A percentile compares a stretch with the other conserved stretches of the same genome.
phyloP scores from a whole-genome alignment of 2,113 vertebrate species.

The Channa maculata region DNA sequence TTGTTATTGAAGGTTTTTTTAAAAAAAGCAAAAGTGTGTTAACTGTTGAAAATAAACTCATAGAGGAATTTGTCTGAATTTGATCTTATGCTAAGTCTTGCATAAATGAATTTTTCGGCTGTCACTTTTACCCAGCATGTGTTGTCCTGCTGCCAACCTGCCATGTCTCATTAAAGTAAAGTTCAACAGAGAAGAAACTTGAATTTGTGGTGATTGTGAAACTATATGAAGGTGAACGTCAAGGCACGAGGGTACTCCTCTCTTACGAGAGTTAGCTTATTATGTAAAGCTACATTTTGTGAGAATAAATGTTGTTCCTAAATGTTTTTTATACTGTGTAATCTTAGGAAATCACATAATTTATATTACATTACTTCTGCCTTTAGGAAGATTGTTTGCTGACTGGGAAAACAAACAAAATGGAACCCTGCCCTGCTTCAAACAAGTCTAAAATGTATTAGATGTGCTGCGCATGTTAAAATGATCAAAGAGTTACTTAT shows the following conservation, averaged over 20 bases:
- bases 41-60: neutral
- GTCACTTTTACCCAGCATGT: neutral
- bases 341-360: slow-evolving; percentile 11
- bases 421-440: slow-evolving; percentile 22
- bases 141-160: neutral
- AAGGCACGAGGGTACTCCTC: too few relatives aligned
- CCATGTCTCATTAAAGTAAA: neutral
- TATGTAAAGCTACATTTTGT: slow-evolving; percentile 9
- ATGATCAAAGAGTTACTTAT: slow-evolving; percentile 21
- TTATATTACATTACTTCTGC: neutral
- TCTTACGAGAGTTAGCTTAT: neutral
- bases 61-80: neutral
- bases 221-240: neutral
- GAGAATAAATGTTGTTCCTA: neutral
- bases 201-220: neutral
- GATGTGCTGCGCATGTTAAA: slow-evolving; percentile 28
- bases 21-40: neutral
- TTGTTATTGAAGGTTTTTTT: neutral
- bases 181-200: neutral
- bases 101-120: neutral
- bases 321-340: neutral
- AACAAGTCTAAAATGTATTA: slow-evolving; percentile 18
- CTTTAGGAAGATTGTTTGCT: slow-evolving; percentile 3
- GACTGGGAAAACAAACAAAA: slow-evolving; percentile 18
- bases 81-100: neutral